phyloP scores from a whole-genome alignment of 2,113 vertebrate genomes.

The Otolemur garnettii region DNA sequence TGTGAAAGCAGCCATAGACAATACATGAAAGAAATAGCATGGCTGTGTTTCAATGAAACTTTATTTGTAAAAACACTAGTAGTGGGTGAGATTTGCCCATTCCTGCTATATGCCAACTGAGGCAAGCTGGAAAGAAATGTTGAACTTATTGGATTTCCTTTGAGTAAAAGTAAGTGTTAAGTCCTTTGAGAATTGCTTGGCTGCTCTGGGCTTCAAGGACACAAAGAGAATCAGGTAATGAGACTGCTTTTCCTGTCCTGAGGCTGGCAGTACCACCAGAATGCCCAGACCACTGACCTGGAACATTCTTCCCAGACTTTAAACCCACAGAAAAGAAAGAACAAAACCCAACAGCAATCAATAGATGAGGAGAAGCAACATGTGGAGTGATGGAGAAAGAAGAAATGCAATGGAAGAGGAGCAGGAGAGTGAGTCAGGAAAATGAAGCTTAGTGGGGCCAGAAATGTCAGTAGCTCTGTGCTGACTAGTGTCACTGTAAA shows the following conservation, averaged over 20 bases:
- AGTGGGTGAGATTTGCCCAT: not conserved
- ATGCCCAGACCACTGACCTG: not conserved
- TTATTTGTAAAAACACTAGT: constrained; percentile 50
- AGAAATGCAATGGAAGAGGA: not conserved
- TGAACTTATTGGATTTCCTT: not conserved
- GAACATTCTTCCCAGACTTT: not conserved
- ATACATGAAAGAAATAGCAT: not conserved
- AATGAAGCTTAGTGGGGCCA: not conserved
- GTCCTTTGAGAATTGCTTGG: not conserved
- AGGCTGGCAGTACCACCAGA: not conserved
- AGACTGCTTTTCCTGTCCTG: not conserved
- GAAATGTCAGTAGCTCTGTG: not conserved
- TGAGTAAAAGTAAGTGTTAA: constrained; percentile 27
- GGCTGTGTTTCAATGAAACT: constrained; percentile 45
- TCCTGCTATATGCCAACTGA: not conserved
- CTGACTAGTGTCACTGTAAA: not conserved
- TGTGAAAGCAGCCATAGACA: constrained; percentile 16
- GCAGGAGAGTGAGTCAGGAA: not conserved
- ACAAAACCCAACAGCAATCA: not conserved
- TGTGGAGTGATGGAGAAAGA: not conserved
- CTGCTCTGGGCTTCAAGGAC: constrained; percentile 37
- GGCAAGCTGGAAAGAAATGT: not conserved
- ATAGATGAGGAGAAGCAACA: not conserved
- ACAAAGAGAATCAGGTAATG: not conserved
- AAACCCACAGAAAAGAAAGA: not conserved